Evolutionary conservation across 2,888 invertebrate genomes (phyloP).

Genomic region (Orthosia gracilis): DNA sequence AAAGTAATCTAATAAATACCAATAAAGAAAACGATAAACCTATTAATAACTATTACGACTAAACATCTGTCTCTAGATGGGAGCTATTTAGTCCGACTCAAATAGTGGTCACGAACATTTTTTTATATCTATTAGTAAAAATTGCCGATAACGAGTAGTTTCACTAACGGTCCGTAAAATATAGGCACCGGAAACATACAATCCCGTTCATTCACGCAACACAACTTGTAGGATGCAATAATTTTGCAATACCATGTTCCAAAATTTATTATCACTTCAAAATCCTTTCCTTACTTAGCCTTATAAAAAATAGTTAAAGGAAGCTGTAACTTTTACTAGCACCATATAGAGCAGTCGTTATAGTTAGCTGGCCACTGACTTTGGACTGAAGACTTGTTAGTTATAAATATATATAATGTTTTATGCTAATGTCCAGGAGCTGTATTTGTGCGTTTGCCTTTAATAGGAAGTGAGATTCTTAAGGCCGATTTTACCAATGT

Average conservation of each 20-base stretch:
- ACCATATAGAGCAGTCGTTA: constrained; percentile 28
- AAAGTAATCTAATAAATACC: no score
- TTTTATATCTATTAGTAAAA: no score
- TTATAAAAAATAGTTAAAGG: constrained; percentile 33
- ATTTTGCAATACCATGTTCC: constrained; percentile 19
- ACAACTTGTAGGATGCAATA: constrained; percentile 19
- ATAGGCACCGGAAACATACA: background rate
- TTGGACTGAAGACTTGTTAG: constrained; percentile 13
- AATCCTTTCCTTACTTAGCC: background rate
- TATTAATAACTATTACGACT: no score
- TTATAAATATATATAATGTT: constrained; percentile 30
- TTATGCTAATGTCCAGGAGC: constrained; percentile 25
- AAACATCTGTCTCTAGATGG: no score
- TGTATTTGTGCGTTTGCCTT: constrained; percentile 31
- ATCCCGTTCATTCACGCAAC: background rate
- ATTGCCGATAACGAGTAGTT: background rate
- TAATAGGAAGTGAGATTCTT: background rate
- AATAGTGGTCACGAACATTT: no score
- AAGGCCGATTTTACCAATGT: no score
- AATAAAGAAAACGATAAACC: no score
- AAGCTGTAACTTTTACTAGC: constrained; percentile 25
- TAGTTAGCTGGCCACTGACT: constrained; percentile 14
- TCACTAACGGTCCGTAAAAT: background rate
- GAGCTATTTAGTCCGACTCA: no score
- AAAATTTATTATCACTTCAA: constrained; percentile 24